Percentiles rank a stretch among this genome's conserved stretches.
These are phyloP conservation scores for Xiphophorus birchmanni DNA, from an alignment of 2,797 vertebrate genomes.

Conservation along the genomic window DNA sequence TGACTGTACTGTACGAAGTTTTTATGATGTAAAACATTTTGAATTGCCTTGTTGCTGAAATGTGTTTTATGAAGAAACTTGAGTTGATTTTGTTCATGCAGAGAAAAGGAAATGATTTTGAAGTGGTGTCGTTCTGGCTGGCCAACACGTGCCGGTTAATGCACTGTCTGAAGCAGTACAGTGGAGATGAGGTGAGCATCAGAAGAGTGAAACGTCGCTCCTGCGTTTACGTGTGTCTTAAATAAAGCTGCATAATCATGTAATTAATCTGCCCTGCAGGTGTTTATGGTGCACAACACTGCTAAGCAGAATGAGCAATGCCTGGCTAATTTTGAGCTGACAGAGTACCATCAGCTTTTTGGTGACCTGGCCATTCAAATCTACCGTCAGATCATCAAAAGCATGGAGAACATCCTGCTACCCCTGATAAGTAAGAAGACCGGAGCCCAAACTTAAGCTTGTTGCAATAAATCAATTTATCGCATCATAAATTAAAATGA, in stretches of 20 bases:
- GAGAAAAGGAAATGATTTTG: conserved; percentile 92
- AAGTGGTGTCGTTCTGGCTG: conserved; percentile 95
- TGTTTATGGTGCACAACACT: conserved; percentile 88
- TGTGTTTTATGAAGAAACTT: too few relatives aligned
- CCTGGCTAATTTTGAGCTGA: conserved; percentile 94
- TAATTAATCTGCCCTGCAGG: conserved; percentile 41
- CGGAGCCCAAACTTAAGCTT: background rate
- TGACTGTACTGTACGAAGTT: too few relatives aligned
- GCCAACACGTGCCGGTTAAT: conserved; percentile 92
- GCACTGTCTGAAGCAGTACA: conserved; percentile 96
- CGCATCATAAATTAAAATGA: too few relatives aligned
- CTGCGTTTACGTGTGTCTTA: background rate
- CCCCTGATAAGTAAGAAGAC: conserved; percentile 89
- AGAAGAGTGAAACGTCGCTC: background rate
- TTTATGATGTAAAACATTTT: too few relatives aligned
- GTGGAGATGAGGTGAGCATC: conserved; percentile 90
- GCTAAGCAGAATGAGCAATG: conserved; percentile 94
- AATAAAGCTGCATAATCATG: conserved; percentile 16
- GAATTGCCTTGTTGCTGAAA: too few relatives aligned
- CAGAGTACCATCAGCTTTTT: conserved; percentile 93
- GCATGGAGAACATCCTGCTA: conserved; percentile 89
- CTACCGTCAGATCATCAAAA: conserved; percentile 93
- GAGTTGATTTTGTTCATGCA: conserved; percentile 59
- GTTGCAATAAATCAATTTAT: too few relatives aligned
- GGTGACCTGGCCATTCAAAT: conserved; percentile 94